Base-by-base conservation (phyloP, 2,113 vertebrate genomes). In the Bucco capensis region DNA sequence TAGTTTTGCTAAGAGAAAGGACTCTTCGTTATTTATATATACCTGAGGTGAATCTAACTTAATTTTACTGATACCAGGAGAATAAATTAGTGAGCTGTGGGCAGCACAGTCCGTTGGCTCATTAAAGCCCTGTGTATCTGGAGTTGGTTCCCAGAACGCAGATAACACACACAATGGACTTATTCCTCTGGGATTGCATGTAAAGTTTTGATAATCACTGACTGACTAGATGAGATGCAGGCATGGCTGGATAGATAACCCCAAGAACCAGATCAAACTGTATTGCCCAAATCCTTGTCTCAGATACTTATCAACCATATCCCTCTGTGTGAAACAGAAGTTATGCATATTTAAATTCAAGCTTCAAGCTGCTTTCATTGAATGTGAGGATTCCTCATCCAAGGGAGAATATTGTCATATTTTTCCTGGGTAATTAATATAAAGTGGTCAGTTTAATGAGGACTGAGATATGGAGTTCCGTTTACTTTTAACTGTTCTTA, bases 361-460 rank as follows among this genome's bases (percentile, higher is more conserved):
- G 9, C 24, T 84, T 76, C 40, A 42, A 47, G 58, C 15, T 89
- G 21, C 46, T 84, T 93, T 78, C 65, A 72, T 79, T 75, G 54
- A 46, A 75, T 83, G 31, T 54, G 49, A 75, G 79, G 16, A 6
- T 73, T 88, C 40, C 5, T 69, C 61, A 47, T 88, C 74, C 62
- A 84, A 69, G 77, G 90, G 66, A 94, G 93, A 90, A 89, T 51
- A 50, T 11, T 61, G 42, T 35, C n/a, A 12, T 72, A 40, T 35
- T 93, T 93, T 93, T 84, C 23, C 9, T 33, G 49, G 12, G 33
- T 82, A 84, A 93, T 93, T 92, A 92, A 87, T 95, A 93, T 82
- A 25, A 70, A 90, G 77, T 65, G 88, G 80, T 86, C 93, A 84
- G 46, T 93, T 83, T 70, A 94, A 87, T 79, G 74, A 79, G 7